Base-by-base conservation (phyloP, 1,140 invertebrate genomes). In the Nomia melanderi region DNA sequence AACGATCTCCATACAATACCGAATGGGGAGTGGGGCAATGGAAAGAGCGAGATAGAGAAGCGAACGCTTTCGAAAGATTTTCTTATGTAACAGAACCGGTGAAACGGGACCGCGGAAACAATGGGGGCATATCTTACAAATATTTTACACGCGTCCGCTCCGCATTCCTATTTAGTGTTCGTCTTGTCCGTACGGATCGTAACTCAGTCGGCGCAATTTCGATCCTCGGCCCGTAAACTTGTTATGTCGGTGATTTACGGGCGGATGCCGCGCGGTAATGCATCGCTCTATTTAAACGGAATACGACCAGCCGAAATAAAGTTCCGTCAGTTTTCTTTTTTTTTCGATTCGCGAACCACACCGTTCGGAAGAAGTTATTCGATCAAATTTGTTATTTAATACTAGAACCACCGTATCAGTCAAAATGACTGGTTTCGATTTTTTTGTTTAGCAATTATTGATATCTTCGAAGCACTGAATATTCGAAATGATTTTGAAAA, bases 1-100 rank as follows among this genome's bases (percentile, higher is more conserved):
- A 65, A 60, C 73, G 74, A 64, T 41, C 33, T 81, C 27, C 39
- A 67, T 67, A 70, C 53, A 64, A 83, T 77, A 54, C 27, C 41
- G 41, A 44, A 44, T 12, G 2, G 41, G 14, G 14, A 17, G 14
- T 1, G 9, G 39, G 39, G 41, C 12, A 14, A 14, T n/a, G 29
- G 33, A 9, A 20, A 11, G 11, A 39, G 44, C 25, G n/a, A n/a
- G n/a, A n/a, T n/a, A n/a, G n/a, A n/a, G n/a, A n/a, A n/a, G n/a
- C n/a, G 11, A 36, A 29, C 1, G 4, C 57, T 71, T 67, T n/a
- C 27, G 14, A 14, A 54, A 47, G 23, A n/a, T 7, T 75, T 12
- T n/a, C 4, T 54, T 39, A 31, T 14, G 27, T 41, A 64, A 70
- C 54, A n/a, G 17, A 60, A 72, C 23, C 20, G 11, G 20, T 23